A percentile compares a stretch with the other conserved stretches of the same genome.
phyloP scores from a whole-genome alignment of 2,113 vertebrate species.

The Sterna hirundo region DNA sequence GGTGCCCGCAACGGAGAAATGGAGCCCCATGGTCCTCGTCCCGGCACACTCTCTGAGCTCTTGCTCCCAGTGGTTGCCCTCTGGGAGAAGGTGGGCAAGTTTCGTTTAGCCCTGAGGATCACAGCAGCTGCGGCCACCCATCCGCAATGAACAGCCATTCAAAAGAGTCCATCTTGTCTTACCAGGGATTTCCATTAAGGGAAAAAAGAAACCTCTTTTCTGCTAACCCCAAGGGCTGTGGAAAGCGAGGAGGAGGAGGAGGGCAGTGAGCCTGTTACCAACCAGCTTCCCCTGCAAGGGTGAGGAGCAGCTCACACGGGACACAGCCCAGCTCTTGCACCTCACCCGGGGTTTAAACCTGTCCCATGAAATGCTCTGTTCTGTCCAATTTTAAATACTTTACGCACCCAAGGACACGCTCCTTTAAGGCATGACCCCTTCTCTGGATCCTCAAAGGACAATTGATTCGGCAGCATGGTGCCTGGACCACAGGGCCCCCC shows the following conservation, averaged over 20 bases:
- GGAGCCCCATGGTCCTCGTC: no score
- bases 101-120: background rate
- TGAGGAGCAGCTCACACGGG: background rate
- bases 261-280: background rate
- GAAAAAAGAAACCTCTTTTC: background rate
- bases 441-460: background rate
- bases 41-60: background rate
- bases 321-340: background rate
- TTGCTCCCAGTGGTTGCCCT: background rate
- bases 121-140: background rate
- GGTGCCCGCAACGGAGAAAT: accelerated
- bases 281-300: background rate
- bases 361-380: background rate
- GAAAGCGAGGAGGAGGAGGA: background rate
- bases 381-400: background rate
- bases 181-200: background rate
- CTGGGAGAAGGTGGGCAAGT: background rate
- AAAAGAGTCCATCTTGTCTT: background rate
- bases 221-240: background rate
- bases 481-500: accelerated
- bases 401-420: accelerated
- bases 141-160: background rate
- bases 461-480: accelerated
- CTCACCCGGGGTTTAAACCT: background rate
- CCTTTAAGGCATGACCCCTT: background rate